Base-by-base conservation (phyloP, 2,888 invertebrate species). In the Chirona hameri region DNA sequence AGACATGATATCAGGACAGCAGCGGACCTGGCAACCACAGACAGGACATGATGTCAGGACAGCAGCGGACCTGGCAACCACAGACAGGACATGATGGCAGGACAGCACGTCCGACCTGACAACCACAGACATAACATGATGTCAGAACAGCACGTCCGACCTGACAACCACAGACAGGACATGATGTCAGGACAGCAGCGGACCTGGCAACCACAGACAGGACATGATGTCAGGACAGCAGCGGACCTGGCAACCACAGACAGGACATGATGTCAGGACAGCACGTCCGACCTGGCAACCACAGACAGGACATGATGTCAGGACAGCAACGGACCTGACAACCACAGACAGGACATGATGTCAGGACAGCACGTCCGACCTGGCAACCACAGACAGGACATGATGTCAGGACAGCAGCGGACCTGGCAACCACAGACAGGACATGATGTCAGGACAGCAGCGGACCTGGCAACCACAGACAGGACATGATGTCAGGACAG, bases 291-390 rank as follows among this genome's bases (percentile, higher is more conserved):
- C 24, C 80, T 80, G 80, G n/a, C 9, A 21, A 46, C 72, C 29
- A 46, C 69, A 10, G n/a, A 27, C n/a, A 69, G 27, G 27, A 7
- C 39, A 39, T 69, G 69, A 69, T n/a, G n/a, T 69, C 69, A 69
- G 39, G 39, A 39, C 39, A n/a, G n/a, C n/a, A n/a, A n/a, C n/a
- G n/a, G n/a, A n/a, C n/a, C n/a, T n/a, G n/a, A n/a, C n/a, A n/a
- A n/a, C n/a, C n/a, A n/a, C n/a, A n/a, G n/a, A n/a, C n/a, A n/a
- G n/a, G n/a, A n/a, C n/a, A n/a, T n/a, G n/a, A n/a, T n/a, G 39
- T 2, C 39, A 39, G 85, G 89, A 92, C 83, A 91, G 88, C 52
- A 91, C 90, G 82, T 91, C 91, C 4, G 84, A 84, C 24, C 80
- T 80, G 80, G n/a, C 9, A 21, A 46, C 72, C 29, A 46, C 69